These are phyloP conservation scores for Lineus longissimus DNA, from an alignment of 1,140 invertebrate species.

Conservation along the genomic window DNA sequence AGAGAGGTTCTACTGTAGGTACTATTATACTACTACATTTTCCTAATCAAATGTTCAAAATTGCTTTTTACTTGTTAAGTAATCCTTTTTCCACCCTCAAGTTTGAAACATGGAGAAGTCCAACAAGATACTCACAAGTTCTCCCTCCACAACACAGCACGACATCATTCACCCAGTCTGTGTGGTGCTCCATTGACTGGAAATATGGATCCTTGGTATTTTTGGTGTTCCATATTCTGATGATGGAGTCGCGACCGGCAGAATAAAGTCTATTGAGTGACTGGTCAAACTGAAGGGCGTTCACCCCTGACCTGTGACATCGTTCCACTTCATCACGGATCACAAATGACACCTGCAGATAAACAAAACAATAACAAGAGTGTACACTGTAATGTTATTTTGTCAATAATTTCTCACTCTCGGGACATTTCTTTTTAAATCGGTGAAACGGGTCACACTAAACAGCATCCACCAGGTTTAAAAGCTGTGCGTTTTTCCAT, in stretches of 20 bases:
- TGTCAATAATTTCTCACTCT: not conserved
- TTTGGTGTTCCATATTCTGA: slow-evolving; percentile 85
- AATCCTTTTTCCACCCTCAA: too few species aligned
- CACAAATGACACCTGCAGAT: slow-evolving; percentile 86
- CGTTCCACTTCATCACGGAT: slow-evolving; percentile 94
- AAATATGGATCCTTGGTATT: slow-evolving; percentile 72
- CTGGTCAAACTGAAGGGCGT: slow-evolving; percentile 90
- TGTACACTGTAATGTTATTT: not conserved
- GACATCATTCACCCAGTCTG: slow-evolving; percentile 99
- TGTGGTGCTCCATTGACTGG: slow-evolving; percentile 89
- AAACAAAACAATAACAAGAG: slow-evolving; percentile 15
- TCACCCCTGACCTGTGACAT: slow-evolving; percentile 90
- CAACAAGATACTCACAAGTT: slow-evolving; percentile 68
- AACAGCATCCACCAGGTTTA: too few species aligned
- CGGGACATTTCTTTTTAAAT: not conserved
- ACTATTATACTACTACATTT: too few species aligned
- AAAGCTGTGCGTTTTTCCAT: not conserved
- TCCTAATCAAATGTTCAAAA: too few species aligned
- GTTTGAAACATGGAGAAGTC: too few species aligned
- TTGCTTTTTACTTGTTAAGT: too few species aligned
- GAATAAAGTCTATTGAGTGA: slow-evolving; percentile 85
- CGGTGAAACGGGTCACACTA: not conserved
- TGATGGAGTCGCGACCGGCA: slow-evolving; percentile 96
- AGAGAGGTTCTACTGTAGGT: too few species aligned
- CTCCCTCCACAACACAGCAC: slow-evolving; percentile 93